Evolutionary conservation across 2,888 invertebrate genomes (phyloP).

Genomic region (Opisthograptis luteolata): DNA sequence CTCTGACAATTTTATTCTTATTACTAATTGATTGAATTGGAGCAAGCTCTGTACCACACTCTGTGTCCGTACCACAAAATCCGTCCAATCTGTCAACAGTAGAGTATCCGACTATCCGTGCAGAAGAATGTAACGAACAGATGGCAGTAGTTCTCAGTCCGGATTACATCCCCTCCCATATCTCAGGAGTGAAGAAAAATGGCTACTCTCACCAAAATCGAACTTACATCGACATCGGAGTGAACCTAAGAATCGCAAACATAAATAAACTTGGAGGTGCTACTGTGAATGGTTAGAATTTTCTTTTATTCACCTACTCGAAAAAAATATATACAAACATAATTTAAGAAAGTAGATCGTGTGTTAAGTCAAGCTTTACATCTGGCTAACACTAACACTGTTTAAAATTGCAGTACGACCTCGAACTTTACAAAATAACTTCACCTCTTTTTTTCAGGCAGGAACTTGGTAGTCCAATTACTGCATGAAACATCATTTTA

Average conservation of each 20-base stretch:
- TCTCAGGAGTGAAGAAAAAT: conserved; percentile 24
- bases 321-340: no score
- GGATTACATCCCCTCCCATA: conserved; percentile 11
- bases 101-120: background rate
- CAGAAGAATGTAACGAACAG: conserved; percentile 5
- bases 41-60: no score
- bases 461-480: no score
- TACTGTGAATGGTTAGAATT: conserved; percentile 9
- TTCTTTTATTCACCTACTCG: background rate
- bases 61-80: conserved; percentile 3
- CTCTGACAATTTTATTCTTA: no score
- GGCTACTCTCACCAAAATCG: conserved; percentile 21
- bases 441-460: no score
- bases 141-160: conserved; percentile 7
- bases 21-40: no score
- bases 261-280: conserved; percentile 23
- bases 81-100: background rate
- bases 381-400: no score
- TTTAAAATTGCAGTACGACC: no score
- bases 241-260: conserved; percentile 24
- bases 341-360: no score
- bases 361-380: no score
- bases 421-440: no score
- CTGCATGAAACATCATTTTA: no score
- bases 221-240: conserved; percentile 27